phyloP scores from a whole-genome alignment of 2,888 invertebrate species.

The Elmis aenea region DNA sequence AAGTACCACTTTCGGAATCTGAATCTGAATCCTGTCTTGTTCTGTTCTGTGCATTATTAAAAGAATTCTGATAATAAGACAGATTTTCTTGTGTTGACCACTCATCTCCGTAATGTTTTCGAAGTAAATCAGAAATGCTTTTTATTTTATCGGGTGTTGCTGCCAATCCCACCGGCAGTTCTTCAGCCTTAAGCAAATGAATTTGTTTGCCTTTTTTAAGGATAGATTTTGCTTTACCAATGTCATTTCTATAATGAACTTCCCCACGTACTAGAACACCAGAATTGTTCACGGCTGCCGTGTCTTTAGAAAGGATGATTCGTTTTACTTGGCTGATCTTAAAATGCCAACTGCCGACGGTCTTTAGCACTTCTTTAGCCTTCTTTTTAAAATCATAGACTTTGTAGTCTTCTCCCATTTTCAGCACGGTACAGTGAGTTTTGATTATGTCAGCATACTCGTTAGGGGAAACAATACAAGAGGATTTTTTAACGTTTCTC shows the following conservation, averaged over 20 bases:
- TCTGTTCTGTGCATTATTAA: no score
- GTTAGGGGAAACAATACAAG: conserved; percentile 21
- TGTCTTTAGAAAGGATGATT: conserved; percentile 13
- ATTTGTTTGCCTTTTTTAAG: conserved; percentile 2
- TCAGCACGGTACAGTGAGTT: conserved; percentile 18
- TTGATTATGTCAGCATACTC: conserved; percentile 25
- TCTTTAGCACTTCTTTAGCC: conserved; percentile 17
- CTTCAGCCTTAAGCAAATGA: conserved; percentile 10
- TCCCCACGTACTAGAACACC: conserved; percentile 17
- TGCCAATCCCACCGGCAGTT: conserved; percentile 7
- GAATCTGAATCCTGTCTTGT: no score
- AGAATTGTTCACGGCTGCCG: no score
- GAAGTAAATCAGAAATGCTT: conserved; percentile 1
- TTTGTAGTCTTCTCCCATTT: conserved; percentile 17
- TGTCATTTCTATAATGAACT: conserved; percentile 12
- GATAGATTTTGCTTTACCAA: conserved; percentile 11
- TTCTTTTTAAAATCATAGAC: conserved; percentile 22
- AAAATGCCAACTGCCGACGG: conserved; percentile 25
- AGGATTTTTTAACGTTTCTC: conserved; percentile 22
- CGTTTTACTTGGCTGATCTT: conserved; percentile 21
- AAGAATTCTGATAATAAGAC: no score
- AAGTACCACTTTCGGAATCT: no score
- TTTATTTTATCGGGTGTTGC: conserved; percentile 1
- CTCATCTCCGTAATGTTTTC: conserved; percentile 3
- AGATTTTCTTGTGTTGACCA: no score